phyloP scores from a whole-genome alignment of 1,140 invertebrate genomes.

The Drosophila tristis region DNA sequence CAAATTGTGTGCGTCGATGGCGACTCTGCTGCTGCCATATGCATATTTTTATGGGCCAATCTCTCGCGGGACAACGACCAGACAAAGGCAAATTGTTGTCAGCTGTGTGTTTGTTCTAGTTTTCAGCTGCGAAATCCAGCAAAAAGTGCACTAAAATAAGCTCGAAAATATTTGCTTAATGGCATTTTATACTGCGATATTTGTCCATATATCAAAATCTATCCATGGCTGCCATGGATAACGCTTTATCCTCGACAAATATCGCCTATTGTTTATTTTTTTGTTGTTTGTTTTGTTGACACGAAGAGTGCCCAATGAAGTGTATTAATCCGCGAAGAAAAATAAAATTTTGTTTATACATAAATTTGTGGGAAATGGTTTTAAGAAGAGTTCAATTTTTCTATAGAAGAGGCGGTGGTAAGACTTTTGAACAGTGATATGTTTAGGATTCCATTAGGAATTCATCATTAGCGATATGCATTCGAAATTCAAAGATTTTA shows the following conservation, averaged over 20 bases:
- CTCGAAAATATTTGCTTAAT: constrained; percentile 48
- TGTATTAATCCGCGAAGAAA: constrained; percentile 41
- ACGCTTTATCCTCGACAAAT: constrained; percentile 7
- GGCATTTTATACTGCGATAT: constrained; percentile 31
- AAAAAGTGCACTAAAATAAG: neutral
- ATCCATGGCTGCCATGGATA: constrained; percentile 1
- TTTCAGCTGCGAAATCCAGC: neutral
- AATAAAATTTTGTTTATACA: constrained; percentile 29
- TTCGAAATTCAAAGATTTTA: too few species aligned
- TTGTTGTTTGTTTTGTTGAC: constrained; percentile 30
- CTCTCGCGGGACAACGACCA: neutral
- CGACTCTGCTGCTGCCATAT: too few species aligned
- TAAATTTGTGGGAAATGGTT: too few species aligned
- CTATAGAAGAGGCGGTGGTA: too few species aligned
- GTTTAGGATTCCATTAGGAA: too few species aligned
- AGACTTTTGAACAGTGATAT: too few species aligned
- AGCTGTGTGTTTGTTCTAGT: constrained; percentile 10
- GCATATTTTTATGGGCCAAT: too few species aligned
- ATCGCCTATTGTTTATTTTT: constrained; percentile 23
- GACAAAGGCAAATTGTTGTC: neutral
- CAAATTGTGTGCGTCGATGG: constrained; percentile 12
- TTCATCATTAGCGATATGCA: too few species aligned
- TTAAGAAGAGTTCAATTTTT: too few species aligned
- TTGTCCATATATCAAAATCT: constrained; percentile 23
- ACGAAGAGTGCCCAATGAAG: constrained; percentile 28